Base-by-base conservation (phyloP, 2,888 invertebrate genomes). In the Thalpophila matura region DNA sequence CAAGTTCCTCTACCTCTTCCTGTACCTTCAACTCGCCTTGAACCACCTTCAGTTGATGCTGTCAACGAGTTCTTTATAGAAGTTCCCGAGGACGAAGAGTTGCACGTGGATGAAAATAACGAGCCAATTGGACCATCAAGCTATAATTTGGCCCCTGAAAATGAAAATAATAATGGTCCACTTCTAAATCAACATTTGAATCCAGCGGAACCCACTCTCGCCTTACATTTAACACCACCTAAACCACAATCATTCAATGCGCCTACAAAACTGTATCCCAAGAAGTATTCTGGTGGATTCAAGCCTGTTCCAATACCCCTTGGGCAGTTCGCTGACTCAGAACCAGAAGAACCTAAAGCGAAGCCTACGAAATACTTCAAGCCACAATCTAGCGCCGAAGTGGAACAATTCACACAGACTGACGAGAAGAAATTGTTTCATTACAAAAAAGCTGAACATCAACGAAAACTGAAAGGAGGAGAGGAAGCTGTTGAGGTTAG, bases 241-340 rank as follows among this genome's bases (percentile, higher is more conserved):
- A 91, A 81, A 74, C 89, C 73, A 50, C 80, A 80, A 83, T 81
- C 72, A 77, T 86, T 84, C 74, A 88, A 94, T 71, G 84, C 87
- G 20, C 96, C 96, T 2, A 96, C 96, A 18, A 94, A 94, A 77
- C 78, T 92, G 22, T 96, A 95, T 77, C 96, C 96, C 0, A 96
- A 96, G 82, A 96, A 96, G 81, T 96, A 92, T 83, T 86, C 90
- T 64, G 90, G 93, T 45, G 91, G 92, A 20, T 92, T 95, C 55
- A 95, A 94, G 55, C 93, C 95, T 0, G 83, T 94, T 40, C 89
- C 92, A 1, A 93, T 95, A 72, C 95, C 95, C 6, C 81, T 94
- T 60, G 81, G 81, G 4, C 91, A 91, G 70, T 92, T 85, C 59
- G 84, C 82, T 35, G 90, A 86, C 16, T 69, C 86, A 35, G 73